A percentile compares a stretch with the other conserved stretches of the same genome.
phyloP scores from a whole-genome alignment of 2,888 invertebrate genomes.

The Hyalella azteca region DNA sequence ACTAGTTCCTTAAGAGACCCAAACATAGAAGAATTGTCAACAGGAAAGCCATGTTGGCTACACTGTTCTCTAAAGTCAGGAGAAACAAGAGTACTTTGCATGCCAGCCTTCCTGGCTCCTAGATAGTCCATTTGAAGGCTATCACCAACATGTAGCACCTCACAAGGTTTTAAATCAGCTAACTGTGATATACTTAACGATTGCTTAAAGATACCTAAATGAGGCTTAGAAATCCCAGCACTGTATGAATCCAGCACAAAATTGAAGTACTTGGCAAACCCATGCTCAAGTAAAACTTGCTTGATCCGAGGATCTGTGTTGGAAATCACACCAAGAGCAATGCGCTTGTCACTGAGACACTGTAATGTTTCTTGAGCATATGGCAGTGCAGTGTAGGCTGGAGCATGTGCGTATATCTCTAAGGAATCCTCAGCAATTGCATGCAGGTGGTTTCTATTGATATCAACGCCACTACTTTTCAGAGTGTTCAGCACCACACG shows the following conservation, averaged over 20 bases:
- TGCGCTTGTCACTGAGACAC: slow-evolving; percentile 62
- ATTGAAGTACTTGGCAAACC: slow-evolving; percentile 75
- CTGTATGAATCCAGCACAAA: slow-evolving; percentile 83
- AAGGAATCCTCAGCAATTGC: neutral
- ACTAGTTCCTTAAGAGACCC: slow-evolving; percentile 30
- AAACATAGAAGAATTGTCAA: slow-evolving; percentile 47
- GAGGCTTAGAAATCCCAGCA: slow-evolving; percentile 77
- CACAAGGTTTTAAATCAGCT: slow-evolving; percentile 65
- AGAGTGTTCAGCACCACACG: neutral
- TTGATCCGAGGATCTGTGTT: slow-evolving; percentile 86
- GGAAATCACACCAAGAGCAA: slow-evolving; percentile 77
- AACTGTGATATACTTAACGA: slow-evolving; percentile 65
- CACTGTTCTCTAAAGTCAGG: slow-evolving; percentile 6
- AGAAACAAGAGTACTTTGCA: slow-evolving; percentile 64
- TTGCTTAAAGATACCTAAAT: slow-evolving; percentile 73
- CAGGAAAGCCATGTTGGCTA: neutral
- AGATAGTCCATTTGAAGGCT: slow-evolving; percentile 76
- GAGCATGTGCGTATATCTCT: neutral
- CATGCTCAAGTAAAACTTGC: slow-evolving; percentile 71
- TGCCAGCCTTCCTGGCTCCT: slow-evolving; percentile 77
- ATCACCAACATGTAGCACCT: slow-evolving; percentile 86
- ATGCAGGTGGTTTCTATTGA: neutral
- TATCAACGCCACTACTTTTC: neutral
- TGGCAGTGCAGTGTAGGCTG: neutral
- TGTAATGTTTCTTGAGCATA: neutral